Conservation (phyloP, 2,113 vertebrate species). For the Saccopteryx bilineata region DNA sequence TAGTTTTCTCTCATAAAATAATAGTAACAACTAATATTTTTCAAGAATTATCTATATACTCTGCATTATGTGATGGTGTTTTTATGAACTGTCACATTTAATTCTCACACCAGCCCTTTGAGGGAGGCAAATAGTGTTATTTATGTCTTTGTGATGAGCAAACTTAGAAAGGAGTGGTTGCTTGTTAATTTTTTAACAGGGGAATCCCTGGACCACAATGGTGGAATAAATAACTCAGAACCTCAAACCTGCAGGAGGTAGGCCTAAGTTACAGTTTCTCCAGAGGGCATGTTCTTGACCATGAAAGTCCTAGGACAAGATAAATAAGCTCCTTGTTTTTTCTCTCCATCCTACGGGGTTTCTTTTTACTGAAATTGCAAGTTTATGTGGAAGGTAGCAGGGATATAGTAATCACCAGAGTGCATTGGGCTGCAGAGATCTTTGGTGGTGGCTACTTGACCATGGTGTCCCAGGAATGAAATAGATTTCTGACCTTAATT, state of each 20-base stretch:
- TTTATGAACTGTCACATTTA: not conserved
- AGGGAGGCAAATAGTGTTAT: not conserved
- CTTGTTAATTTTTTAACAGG: not conserved
- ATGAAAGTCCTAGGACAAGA: not conserved
- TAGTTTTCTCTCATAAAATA: not conserved
- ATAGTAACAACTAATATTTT: not conserved
- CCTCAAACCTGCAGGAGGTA: not conserved
- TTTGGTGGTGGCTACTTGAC: not conserved
- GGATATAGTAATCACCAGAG: not conserved
- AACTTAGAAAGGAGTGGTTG: not conserved
- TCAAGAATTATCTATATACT: not conserved
- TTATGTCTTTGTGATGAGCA: not conserved
- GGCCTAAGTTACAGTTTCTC: not conserved
- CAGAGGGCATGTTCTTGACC: slow-evolving; percentile 1
- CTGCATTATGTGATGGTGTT: not conserved
- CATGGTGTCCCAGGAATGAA: not conserved
- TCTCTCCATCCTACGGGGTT: not conserved
- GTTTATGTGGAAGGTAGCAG: not conserved
- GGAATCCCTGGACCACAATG: not conserved
- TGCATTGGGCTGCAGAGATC: not conserved
- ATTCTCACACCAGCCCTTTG: not conserved
- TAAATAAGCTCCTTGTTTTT: not conserved
- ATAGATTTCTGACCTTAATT: not conserved
- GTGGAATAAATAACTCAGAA: slow-evolving; percentile 48
- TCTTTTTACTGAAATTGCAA: not conserved